Evolutionary conservation across 2,797 vertebrate species (phyloP).

Genomic region (Rhynchotus rufescens): DNA sequence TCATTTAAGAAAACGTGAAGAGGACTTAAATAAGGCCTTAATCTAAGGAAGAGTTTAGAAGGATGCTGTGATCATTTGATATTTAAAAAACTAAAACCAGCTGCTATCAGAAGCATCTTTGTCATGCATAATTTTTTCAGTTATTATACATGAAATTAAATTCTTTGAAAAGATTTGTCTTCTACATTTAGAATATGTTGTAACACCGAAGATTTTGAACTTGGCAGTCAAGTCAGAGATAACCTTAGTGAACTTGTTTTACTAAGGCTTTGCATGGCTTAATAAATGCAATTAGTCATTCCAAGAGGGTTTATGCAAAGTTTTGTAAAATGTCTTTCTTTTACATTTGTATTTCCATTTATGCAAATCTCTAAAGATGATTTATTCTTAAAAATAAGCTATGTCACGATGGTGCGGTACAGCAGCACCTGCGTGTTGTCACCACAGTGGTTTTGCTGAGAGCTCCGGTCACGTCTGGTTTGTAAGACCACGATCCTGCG

Average conservation of each 20-base stretch:
- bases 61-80: background rate
- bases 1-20: background rate
- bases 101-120: background rate
- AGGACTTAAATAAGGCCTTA: background rate
- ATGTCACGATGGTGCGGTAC: background rate
- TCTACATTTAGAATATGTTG: background rate
- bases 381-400: background rate
- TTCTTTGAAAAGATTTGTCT: background rate
- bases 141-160: background rate
- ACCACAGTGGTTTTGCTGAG: background rate
- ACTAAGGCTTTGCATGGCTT: background rate
- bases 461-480: background rate
- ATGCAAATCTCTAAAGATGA: background rate
- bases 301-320: background rate
- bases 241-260: background rate
- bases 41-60: constrained; percentile 1
- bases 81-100: background rate
- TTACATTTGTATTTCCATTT: background rate
- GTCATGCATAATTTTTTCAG: background rate
- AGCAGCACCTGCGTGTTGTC: background rate
- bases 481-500: fast-evolving
- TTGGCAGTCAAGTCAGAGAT: background rate
- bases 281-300: background rate
- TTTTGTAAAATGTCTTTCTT: background rate
- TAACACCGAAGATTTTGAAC: background rate